These are phyloP conservation scores for Spodoptera littoralis DNA, from an alignment of 2,888 invertebrate species.

Conservation along the genomic window DNA sequence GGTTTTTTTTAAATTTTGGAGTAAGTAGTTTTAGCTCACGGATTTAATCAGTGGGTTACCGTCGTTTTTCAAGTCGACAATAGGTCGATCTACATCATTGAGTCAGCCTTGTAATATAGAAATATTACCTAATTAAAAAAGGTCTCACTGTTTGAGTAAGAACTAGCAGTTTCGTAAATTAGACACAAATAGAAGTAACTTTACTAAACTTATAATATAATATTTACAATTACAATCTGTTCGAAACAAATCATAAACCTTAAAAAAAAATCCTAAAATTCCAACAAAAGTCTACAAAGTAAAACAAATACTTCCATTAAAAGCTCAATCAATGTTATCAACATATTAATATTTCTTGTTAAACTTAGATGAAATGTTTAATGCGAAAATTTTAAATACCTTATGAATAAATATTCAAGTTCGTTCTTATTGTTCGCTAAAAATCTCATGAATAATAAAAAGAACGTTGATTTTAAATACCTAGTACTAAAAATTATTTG, in stretches of 20 bases:
- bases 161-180: no score
- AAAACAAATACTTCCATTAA: slow-evolving; percentile 11
- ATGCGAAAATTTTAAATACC: slow-evolving; percentile 26
- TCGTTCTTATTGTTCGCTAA: slow-evolving; percentile 33
- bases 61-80: no score
- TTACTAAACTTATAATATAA: no score
- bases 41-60: no score
- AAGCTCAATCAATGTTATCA: slow-evolving; percentile 38
- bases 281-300: slow-evolving; percentile 12
- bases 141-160: no score
- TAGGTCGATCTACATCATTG: no score
- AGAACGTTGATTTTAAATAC: slow-evolving; percentile 5
- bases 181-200: no score
- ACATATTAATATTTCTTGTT: slow-evolving; percentile 42
- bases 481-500: neutral
- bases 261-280: neutral
- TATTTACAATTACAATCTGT: no score
- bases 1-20: no score
- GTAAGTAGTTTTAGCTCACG: no score
- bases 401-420: slow-evolving; percentile 35
- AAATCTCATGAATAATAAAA: slow-evolving; percentile 35
- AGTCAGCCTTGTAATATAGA: no score
- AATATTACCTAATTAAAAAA: no score
- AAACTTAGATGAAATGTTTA: slow-evolving; percentile 44
- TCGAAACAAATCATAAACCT: neutral